Evolutionary conservation across 2,113 vertebrate species (phyloP), one percentile per base, ranked within the genome.

Genomic region (Mormoops blainvillei): DNA sequence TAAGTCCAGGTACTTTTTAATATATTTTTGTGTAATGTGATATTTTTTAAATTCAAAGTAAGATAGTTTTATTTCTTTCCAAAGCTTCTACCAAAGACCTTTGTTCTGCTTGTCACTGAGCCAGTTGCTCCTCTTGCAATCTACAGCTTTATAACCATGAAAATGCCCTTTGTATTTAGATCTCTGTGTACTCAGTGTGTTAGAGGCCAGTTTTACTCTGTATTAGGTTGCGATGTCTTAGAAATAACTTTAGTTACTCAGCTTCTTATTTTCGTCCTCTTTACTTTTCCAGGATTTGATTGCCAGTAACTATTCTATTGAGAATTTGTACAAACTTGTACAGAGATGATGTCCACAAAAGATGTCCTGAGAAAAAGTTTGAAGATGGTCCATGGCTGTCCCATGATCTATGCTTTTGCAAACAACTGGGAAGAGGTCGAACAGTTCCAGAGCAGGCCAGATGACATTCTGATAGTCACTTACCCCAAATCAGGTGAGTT

Each of bases 401-500:
- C 98, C 36, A 98, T 99, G 61, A 38, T 97, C 45, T 93, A 14
- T 0, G 95, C 98, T 22, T 99, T 98, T 0, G 1, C 89, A 7
- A 24, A 31, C 0, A 76, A 98, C 85, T 99, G 98, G 98, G 97
- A 98, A 48, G 95, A 80, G 7, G 0, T 98, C 0, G 41, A 98
- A 38, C 19, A 76, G 24, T 99, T 99, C 92, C 98, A 97, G 70
- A 98, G 98, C 50, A 97, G 67, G 20, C 98, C 98, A 0, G 98
- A 98, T 31, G 98, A 99, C 91, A 98, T 98, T 0, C 28, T 98
- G 68, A 97, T 99, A 81, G 71, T 50, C 84, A 98, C 98, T 6
- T 99, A 97, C 48, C 98, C 98, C 86, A 99, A 98, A 71, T 98
- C 98, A 5, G 98, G 98, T 99, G 95, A 98, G 98, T 70, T 11